Base-by-base conservation (phyloP, 2,888 invertebrate species). In the Agonopterix arenella region DNA sequence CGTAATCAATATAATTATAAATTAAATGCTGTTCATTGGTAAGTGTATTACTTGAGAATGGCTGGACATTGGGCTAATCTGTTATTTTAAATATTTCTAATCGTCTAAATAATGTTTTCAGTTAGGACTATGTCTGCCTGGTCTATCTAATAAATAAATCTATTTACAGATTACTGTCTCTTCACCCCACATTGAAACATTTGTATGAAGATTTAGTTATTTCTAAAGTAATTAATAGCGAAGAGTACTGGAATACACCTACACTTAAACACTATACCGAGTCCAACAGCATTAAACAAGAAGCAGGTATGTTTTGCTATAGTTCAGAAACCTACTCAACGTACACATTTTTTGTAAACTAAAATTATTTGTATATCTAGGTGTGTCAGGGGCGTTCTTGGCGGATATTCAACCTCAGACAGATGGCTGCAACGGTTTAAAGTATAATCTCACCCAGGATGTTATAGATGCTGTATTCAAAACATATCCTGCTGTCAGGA, bases 391-490 rank as follows among this genome's bases (percentile, higher is more conserved):
- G 43, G 94, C 94, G 10, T 94, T 94, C 69, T 76, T 97, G 86
- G 97, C 98, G 37, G 98, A 98, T 67, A 97, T 99, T 50, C 97
- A 98, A 83, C 98, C 98, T 1, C 97, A 98, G 85, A 96, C 97
- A 1, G 98, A 98, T 76, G 98, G 98, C 28, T 97, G 96, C 70
- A 98, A 98, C 80, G 98, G 98, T 46, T 92, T 98, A 38, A 97
- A 97, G 77, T 98, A 99, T 80, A 99, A 99, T 82, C 92, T 99
- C 47, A 98, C 98, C 4, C 93, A 96, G 49, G 99, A 99, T 78
- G 95, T 98, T 49, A 98, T 99, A 76, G 96, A 98, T 70, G 97
- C 98, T 66, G 98, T 99, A 89, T 99, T 99, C 81, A 97, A 97
- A 89, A 99, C 99, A 54, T 99, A 99, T 90, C 99, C 99, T 13